phyloP scores from a whole-genome alignment of 2,888 invertebrate genomes.

The Lysandra coridon region DNA sequence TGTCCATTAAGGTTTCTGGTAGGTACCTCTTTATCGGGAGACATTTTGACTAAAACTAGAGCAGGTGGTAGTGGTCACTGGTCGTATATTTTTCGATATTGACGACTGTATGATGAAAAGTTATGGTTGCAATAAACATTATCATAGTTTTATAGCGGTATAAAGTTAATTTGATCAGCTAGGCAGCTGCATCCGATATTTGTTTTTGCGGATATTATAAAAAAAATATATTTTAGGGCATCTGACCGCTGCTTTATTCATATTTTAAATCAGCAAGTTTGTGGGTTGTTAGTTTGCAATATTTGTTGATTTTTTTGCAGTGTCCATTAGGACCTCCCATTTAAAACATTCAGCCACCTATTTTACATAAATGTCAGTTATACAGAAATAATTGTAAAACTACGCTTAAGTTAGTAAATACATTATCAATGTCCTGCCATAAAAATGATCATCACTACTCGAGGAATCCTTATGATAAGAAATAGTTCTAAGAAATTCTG shows the following conservation, averaged over 20 bases:
- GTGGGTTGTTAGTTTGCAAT: neutral
- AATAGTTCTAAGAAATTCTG: neutral
- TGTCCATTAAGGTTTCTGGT: neutral
- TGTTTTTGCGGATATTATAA: constrained; percentile 1
- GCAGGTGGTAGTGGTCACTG: neutral
- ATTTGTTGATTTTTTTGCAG: neutral
- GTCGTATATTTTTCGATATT: constrained; percentile 9
- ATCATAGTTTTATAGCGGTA: constrained; percentile 4
- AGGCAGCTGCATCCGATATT: constrained; percentile 5
- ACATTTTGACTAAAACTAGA: neutral
- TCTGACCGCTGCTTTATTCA: neutral
- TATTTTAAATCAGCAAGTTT: neutral
- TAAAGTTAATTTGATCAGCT: neutral
- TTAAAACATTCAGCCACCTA: too few species aligned
- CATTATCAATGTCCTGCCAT: neutral
- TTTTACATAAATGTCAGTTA: neutral
- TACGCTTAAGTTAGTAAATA: neutral
- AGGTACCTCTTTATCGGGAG: neutral
- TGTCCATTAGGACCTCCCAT: neutral
- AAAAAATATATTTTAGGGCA: neutral
- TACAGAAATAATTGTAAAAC: neutral
- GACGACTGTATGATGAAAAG: constrained; percentile 8
- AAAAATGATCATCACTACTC: neutral
- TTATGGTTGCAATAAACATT: constrained; percentile 8
- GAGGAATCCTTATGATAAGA: neutral